Base-by-base conservation (phyloP, 2,888 invertebrate species). In the Harpalus rubripes region DNA sequence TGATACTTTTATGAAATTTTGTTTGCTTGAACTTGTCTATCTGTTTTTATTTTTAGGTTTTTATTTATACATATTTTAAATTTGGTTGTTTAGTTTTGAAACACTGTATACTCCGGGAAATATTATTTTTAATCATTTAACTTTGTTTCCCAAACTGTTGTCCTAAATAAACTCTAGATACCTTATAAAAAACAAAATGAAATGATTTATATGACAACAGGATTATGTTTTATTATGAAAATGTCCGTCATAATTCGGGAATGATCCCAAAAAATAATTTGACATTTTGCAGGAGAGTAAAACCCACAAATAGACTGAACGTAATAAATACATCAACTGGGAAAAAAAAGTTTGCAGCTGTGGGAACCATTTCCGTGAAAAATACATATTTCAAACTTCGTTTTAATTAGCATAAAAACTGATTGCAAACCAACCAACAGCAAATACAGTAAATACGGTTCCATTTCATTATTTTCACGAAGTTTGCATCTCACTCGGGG, bases 381-480 rank as follows among this genome's bases (percentile, higher is more conserved):
- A 78, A 78, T 78, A 78, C 58, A 78, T 78, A 78, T 58, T 78
- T 58, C 78, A 78, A 78, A 74, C 44, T 74, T 74, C 44, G 44
- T 44, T 22, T 10, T 74, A 74, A 74, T 74, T 78, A 78, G 32
- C 78, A 78, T 58, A 58, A 78, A 58, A 78, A 78, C 32, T 58
- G 78, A 78, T 78, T 58, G 78, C 56, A 58, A 72, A 41, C 18
- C 39, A 41, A 41, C 15, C 72, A 72, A 10, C 76, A 52, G 56
- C 76, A 22, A 58, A 78, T 58, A 56, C 78, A 78, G 78, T 78
- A 78, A 78, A 78, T 58, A 78, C 58, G 41, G 18, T 58, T 78
- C 58, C 78, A 78, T 74, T 72, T 72, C 72, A 72, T 76, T 52
- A 76, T 76, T 78, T 78, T 26, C 56, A 6, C 56, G 18, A 78